A percentile compares a stretch with the other conserved stretches of the same genome.
phyloP scores from a whole-genome alignment of 2,113 vertebrate genomes.

The Castor canadensis region DNA sequence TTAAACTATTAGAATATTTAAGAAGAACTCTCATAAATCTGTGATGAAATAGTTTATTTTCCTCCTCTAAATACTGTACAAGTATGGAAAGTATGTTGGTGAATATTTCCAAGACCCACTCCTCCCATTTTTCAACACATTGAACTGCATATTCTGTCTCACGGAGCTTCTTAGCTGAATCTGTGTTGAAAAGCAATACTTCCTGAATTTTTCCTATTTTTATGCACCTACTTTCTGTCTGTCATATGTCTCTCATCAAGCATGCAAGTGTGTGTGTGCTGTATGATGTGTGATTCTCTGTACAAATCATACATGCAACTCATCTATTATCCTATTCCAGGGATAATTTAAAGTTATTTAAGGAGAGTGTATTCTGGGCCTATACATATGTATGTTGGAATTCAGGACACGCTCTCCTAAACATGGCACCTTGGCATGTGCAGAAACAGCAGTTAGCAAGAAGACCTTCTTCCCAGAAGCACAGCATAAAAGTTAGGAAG shows the following conservation, averaged over 20 bases:
- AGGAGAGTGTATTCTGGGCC: not conserved
- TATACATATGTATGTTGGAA: not conserved
- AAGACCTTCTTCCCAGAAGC: not conserved
- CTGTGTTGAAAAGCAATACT: not conserved
- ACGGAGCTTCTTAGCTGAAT: not conserved
- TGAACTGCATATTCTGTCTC: not conserved
- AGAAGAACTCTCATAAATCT: not conserved
- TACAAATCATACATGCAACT: not conserved
- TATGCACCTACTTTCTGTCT: not conserved
- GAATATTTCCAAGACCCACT: not conserved
- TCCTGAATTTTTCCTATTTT: conserved; percentile 7
- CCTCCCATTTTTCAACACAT: not conserved
- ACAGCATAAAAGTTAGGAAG: not conserved
- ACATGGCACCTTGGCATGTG: not conserved
- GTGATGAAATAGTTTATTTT: conserved; percentile 10
- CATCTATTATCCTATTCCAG: not conserved
- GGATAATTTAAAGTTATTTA: not conserved
- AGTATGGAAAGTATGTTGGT: not conserved
- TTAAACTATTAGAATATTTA: not conserved
- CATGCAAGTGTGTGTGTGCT: not conserved
- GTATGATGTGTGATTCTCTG: not conserved
- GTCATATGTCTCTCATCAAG: not conserved
- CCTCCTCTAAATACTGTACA: not conserved
- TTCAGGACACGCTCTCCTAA: too few species aligned
- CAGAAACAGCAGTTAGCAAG: not conserved